Percentiles rank a stretch among this genome's conserved stretches.
phyloP scores from a whole-genome alignment of 2,888 invertebrate genomes.

The Leptothorax acervorum region DNA sequence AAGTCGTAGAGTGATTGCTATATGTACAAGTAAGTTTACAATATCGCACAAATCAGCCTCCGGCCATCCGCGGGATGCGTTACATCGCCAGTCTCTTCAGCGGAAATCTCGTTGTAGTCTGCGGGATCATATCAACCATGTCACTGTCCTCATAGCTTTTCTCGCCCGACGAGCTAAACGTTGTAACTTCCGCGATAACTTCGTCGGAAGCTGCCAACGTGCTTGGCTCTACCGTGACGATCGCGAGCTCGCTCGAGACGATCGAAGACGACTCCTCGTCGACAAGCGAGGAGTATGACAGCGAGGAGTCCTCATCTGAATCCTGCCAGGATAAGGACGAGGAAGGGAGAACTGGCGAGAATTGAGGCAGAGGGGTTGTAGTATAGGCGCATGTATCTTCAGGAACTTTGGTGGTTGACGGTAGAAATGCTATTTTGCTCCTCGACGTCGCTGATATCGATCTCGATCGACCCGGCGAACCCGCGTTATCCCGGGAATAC shows the following conservation, averaged over 20 bases:
- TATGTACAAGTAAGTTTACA: conserved; percentile 72
- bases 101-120: conserved; percentile 47
- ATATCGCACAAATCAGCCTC: conserved; percentile 26
- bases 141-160: conserved; percentile 65
- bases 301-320: conserved; percentile 45
- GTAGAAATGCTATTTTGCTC: conserved; percentile 11
- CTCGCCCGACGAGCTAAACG: conserved; percentile 42
- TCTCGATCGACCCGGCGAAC: conserved; percentile 46
- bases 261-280: conserved; percentile 64
- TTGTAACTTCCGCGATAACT: conserved; percentile 34
- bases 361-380: conserved; percentile 12
- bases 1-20: conserved; percentile 63
- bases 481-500: conserved; percentile 29
- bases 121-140: conserved; percentile 65
- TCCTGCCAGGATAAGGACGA: conserved; percentile 28
- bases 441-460: conserved; percentile 38
- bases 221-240: conserved; percentile 50
- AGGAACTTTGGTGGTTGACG: conserved; percentile 65
- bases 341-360: conserved; percentile 4
- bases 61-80: conserved; percentile 8
- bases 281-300: conserved; percentile 36
- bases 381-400: conserved; percentile 51
- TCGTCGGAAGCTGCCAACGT: conserved; percentile 45
- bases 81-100: conserved; percentile 68
- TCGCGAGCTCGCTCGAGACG: conserved; percentile 53